Conservation (phyloP, 1,140 invertebrate genomes). For the Pseudomyrmex sp. region DNA sequence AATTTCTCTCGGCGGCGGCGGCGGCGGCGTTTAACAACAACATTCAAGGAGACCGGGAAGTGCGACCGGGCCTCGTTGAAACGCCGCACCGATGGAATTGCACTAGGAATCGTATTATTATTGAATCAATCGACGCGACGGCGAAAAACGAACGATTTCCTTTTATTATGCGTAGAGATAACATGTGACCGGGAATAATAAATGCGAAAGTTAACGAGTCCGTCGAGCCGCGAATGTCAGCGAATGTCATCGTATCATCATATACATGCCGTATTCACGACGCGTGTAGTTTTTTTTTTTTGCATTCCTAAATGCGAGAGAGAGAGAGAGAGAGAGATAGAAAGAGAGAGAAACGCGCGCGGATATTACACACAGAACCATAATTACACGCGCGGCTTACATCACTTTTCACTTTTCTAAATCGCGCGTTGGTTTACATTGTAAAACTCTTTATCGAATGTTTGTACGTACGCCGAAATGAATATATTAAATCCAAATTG, state of each 20-base stretch:
- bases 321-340: too few relatives aligned
- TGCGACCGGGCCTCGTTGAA: background rate
- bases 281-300: background rate
- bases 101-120: slow-evolving; percentile 30
- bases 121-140: slow-evolving; percentile 22
- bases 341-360: background rate
- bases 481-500: background rate
- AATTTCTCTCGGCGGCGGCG: background rate
- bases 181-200: slow-evolving; percentile 4
- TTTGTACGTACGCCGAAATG: background rate
- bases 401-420: slow-evolving; percentile 10
- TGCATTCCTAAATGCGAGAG: slow-evolving; percentile 26
- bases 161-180: slow-evolving; percentile 22
- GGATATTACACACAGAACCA: background rate
- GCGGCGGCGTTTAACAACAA: slow-evolving; percentile 18
- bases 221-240: background rate
- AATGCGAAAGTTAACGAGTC: slow-evolving; percentile 48
- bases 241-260: background rate
- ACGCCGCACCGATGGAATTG: slow-evolving; percentile 35
- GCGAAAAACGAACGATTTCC: slow-evolving; percentile 28
- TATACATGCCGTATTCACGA: background rate
- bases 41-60: slow-evolving; percentile 78
- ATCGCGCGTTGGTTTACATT: slow-evolving; percentile 5
- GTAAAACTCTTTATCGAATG: background rate
- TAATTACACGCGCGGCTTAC: background rate